Base-by-base conservation (phyloP, 2,797 vertebrate genomes). In the Cyprinodon diabolis region DNA sequence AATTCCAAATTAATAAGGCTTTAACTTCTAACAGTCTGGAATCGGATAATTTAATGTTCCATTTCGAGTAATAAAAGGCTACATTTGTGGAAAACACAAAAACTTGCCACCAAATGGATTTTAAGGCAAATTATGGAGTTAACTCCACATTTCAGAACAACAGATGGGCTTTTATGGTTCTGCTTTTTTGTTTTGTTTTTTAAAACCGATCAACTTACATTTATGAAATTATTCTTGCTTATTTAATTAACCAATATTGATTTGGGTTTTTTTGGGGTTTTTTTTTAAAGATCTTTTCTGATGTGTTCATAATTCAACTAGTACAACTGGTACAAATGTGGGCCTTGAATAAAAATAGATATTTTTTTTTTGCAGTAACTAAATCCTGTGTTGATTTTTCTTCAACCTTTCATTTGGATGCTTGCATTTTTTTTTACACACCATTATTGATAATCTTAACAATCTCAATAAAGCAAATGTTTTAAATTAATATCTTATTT, bases 1-100 rank as follows among this genome's bases (percentile, higher is more conserved):
- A 83, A 84, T 82, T 75, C 80, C 83, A 87, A 48, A 71, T 83
- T 89, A 90, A 89, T 90, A 74, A 45, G 60, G 67, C 63, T 71
- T 74, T 21, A 79, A 82, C 79, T 83, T 84, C 68, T 68, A n/a
- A 77, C 86, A 60, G 80, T 84, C 85, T 86, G 85, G 74, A 81
- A 86, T 81, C 15, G 74, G 81, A 84, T 86, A 1, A 84, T 86
- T 88, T 85, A 75, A 83, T 65, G 80, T 82, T 79, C 67, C 74
- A 76, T 82, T 81, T 76, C 54, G 45, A 51, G 73, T 48, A 21
- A 69, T 84, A 86, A 89, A 88, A 85, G 83, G 66, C 23, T 82
- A 30, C 60, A 69, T 74, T 80, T 82, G 72, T 71, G 56, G 62
- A 57, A 84, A 80, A 79, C 66, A 49, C 10, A 71, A 63, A 68